A percentile compares a stretch with the other conserved stretches of the same genome.
Conservation (phyloP, 2,797 vertebrate genomes). For the Meda fulgida region DNA sequence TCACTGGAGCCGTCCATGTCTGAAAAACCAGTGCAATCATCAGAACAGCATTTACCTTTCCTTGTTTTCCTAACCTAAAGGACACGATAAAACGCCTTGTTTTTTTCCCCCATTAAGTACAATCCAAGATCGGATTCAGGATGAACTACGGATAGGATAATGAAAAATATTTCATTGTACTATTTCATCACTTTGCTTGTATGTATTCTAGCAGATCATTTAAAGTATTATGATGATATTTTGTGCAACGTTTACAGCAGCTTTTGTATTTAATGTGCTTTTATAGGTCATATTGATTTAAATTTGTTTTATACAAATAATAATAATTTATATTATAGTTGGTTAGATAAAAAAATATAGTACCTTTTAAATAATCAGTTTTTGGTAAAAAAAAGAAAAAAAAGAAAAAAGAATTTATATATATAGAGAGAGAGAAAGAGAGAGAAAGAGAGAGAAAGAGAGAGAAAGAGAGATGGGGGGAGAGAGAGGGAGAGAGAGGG, state of each 20-base stretch:
- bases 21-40: conserved; percentile 15
- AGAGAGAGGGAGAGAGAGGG: too few relatives aligned
- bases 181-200: neutral
- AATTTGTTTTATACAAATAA: neutral
- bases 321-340: neutral
- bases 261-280: neutral
- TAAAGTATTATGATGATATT: neutral
- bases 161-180: neutral
- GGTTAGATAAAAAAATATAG: neutral
- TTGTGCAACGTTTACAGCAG: neutral
- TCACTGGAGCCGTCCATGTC: conserved; percentile 69
- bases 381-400: neutral
- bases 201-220: neutral
- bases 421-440: too few relatives aligned
- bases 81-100: neutral
- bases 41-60: neutral
- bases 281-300: neutral
- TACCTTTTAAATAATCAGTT: neutral
- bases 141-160: too few relatives aligned
- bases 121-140: neutral
- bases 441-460: too few relatives aligned
- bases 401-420: too few relatives aligned
- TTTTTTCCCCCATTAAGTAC: too few relatives aligned
- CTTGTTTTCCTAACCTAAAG: too few relatives aligned
- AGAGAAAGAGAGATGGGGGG: too few relatives aligned